Percentiles rank a stretch among this genome's conserved stretches.
These are phyloP conservation scores for Noctua pronuba DNA, from an alignment of 2,888 invertebrate genomes.

Conservation along the genomic window DNA sequence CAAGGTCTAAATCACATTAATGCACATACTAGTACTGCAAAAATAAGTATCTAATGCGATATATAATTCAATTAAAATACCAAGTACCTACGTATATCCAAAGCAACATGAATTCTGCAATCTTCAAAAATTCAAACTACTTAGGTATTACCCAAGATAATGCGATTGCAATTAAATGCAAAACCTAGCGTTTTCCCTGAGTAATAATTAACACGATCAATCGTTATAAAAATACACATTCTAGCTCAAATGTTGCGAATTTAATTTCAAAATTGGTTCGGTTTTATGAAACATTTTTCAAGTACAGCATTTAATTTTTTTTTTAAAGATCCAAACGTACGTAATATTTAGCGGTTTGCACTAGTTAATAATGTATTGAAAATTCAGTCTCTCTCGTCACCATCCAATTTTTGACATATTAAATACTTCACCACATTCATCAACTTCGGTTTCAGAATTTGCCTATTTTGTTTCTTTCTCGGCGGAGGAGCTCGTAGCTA, in stretches of 20 bases:
- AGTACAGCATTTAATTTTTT: background rate
- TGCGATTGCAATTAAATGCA: constrained; percentile 27
- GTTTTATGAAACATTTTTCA: constrained; percentile 47
- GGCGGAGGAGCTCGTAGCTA: too few species aligned
- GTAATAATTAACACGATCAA: constrained; percentile 54
- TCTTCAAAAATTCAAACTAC: constrained; percentile 11
- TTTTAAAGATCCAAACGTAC: background rate
- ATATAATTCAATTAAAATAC: constrained; percentile 12
- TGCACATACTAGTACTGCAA: background rate
- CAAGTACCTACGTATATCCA: background rate
- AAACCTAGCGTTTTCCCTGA: constrained; percentile 17
- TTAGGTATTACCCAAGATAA: constrained; percentile 3
- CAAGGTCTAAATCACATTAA: background rate
- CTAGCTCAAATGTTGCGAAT: constrained; percentile 31
- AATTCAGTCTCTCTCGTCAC: background rate
- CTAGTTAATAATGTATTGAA: too few species aligned
- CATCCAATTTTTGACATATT: background rate
- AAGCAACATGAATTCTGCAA: background rate
- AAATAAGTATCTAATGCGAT: background rate
- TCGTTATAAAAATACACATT: constrained; percentile 39
- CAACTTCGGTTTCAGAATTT: background rate
- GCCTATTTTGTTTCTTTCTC: background rate
- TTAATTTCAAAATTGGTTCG: constrained; percentile 41
- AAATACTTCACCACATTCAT: background rate
- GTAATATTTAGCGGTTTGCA: background rate